Evolutionary conservation across 1,140 invertebrate genomes (phyloP).

Genomic region (Cyclargus thomasi): DNA sequence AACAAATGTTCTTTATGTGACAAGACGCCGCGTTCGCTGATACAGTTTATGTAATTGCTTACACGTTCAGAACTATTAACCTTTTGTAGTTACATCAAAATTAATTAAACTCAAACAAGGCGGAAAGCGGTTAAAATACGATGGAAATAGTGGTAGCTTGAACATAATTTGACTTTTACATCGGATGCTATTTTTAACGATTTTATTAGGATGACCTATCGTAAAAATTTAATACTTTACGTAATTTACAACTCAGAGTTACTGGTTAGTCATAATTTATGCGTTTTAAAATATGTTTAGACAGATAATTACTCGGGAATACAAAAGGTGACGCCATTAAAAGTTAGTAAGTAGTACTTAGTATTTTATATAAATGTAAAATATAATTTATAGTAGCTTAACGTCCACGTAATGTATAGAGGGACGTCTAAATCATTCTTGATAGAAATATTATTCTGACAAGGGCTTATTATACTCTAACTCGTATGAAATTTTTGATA

Average conservation of each 20-base stretch:
- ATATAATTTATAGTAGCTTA: neutral
- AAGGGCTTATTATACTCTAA: too few species aligned
- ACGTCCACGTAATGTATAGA: neutral
- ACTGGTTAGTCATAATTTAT: slow-evolving; percentile 2
- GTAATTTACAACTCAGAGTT: slow-evolving; percentile 10
- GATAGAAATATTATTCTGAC: neutral
- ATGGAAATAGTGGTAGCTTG: slow-evolving; percentile 25
- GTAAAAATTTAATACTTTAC: slow-evolving; percentile 23
- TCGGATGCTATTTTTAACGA: slow-evolving; percentile 42
- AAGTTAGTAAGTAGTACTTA: neutral
- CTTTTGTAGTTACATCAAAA: slow-evolving; percentile 59
- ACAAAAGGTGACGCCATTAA: neutral
- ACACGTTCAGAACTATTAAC: slow-evolving; percentile 52
- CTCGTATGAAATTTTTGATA: too few species aligned
- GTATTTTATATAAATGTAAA: neutral
- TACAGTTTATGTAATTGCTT: slow-evolving; percentile 55
- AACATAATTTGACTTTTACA: slow-evolving; percentile 38
- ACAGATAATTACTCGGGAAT: neutral
- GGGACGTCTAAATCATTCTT: neutral
- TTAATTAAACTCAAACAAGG: slow-evolving; percentile 64
- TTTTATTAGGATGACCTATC: slow-evolving; percentile 31
- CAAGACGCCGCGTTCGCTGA: slow-evolving; percentile 32
- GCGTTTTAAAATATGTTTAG: slow-evolving; percentile 14
- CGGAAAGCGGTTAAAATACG: slow-evolving; percentile 2
- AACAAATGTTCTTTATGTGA: slow-evolving; percentile 61